Percentiles rank a stretch among this genome's conserved stretches.
These are phyloP conservation scores for Daubentonia madagascariensis DNA, from an alignment of 2,113 vertebrate species.

Conservation along the genomic window DNA sequence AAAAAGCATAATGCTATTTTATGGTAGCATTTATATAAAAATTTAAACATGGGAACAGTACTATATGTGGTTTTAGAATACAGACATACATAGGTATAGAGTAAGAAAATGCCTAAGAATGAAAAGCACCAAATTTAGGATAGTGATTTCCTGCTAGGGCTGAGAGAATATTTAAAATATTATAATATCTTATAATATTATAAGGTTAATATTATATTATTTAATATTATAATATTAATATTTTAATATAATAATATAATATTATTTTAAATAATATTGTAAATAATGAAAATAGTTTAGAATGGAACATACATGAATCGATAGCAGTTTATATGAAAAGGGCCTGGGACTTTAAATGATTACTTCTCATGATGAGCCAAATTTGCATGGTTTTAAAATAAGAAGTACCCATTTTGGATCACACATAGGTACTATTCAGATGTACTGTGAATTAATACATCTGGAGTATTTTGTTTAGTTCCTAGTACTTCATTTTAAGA, in stretches of 20 bases:
- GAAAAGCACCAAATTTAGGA: background rate
- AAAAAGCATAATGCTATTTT: background rate
- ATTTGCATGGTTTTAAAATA: background rate
- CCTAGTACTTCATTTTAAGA: background rate
- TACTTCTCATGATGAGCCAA: background rate
- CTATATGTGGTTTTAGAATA: background rate
- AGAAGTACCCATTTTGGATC: background rate
- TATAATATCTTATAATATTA: too few species aligned
- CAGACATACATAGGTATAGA: background rate
- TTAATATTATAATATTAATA: too few species aligned
- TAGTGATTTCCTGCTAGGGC: background rate
- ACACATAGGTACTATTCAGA: background rate
- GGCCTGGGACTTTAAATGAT: background rate
- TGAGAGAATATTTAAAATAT: too few species aligned
- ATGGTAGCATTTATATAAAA: background rate
- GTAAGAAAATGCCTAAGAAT: conserved; percentile 13
- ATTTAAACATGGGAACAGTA: background rate
- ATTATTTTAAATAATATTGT: too few species aligned
- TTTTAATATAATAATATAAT: too few species aligned
- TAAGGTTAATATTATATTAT: too few species aligned
- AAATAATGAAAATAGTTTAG: background rate
- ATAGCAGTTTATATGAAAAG: background rate
- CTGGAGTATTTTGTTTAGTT: background rate
- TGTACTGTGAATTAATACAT: background rate
- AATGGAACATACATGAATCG: background rate